Percentiles rank a stretch among this genome's conserved stretches.
phyloP scores from a whole-genome alignment of 2,888 invertebrate species.

The Cephonodes hylas region DNA sequence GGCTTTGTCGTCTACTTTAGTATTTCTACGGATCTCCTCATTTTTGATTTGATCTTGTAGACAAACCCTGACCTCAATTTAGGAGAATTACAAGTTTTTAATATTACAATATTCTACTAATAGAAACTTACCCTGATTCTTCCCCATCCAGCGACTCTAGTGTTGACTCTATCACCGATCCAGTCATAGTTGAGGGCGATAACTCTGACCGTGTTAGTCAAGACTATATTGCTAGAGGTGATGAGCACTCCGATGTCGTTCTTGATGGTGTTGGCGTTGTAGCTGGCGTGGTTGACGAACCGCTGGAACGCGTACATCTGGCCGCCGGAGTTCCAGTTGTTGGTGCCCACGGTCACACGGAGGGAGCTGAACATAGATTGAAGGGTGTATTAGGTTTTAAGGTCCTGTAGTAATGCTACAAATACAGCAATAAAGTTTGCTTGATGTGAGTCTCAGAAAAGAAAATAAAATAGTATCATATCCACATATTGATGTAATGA shows the following conservation, averaged over 20 bases:
- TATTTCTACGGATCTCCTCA: no score
- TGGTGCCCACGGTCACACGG: constrained; percentile 54
- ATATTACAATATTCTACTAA: no score
- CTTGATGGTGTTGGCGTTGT: constrained; percentile 47
- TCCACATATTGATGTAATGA: no score
- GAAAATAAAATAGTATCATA: no score
- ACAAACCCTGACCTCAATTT: no score
- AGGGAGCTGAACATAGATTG: constrained; percentile 45
- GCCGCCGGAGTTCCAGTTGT: constrained; percentile 56
- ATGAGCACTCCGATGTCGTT: constrained; percentile 58
- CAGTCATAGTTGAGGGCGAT: constrained; percentile 33
- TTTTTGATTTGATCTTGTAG: no score
- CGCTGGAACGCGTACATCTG: constrained; percentile 36
- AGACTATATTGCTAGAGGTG: constrained; percentile 29
- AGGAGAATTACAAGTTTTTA: no score
- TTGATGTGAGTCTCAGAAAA: no score
- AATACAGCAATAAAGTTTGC: no score
- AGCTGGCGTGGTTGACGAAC: constrained; percentile 56
- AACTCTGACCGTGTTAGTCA: constrained; percentile 22
- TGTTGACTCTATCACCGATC: constrained; percentile 29
- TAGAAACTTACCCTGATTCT: constrained; percentile 47
- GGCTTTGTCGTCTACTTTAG: no score
- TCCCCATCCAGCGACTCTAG: constrained; percentile 59
- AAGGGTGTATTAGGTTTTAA: no score
- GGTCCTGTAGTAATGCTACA: no score